Percentiles rank a stretch among this genome's conserved stretches.
phyloP scores from a whole-genome alignment of 2,113 vertebrate genomes.

The Gadus macrocephalus region DNA sequence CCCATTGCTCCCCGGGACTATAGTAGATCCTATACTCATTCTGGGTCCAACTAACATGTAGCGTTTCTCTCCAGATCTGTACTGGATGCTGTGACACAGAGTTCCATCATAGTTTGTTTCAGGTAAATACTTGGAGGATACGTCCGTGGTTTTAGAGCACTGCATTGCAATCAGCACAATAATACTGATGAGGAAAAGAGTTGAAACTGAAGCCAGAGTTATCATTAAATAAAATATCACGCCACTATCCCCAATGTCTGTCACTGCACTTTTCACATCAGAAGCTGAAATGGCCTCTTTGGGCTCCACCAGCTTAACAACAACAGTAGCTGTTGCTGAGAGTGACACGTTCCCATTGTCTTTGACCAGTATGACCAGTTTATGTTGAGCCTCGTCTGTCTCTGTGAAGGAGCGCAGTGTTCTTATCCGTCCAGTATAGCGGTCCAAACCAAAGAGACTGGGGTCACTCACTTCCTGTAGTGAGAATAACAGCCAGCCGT shows the following conservation, averaged over 20 bases:
- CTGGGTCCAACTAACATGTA: constrained; percentile 58
- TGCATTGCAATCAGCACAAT: constrained; percentile 45
- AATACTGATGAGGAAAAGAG: constrained; percentile 44
- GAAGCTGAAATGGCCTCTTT: background rate
- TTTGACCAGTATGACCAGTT: constrained; percentile 40
- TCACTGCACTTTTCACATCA: constrained; percentile 22
- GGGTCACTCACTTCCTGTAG: constrained; percentile 29
- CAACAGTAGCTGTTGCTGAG: constrained; percentile 41
- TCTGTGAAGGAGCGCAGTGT: background rate
- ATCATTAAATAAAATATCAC: constrained; percentile 48
- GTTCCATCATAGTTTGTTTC: background rate
- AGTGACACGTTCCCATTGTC: constrained; percentile 44
- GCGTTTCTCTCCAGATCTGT: constrained; percentile 52
- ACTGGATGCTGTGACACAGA: constrained; percentile 19
- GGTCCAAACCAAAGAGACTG: constrained; percentile 17
- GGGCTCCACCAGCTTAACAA: constrained; percentile 18
- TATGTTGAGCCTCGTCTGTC: background rate
- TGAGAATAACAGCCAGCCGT: constrained; percentile 41
- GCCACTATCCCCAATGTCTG: constrained; percentile 16
- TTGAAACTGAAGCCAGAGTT: constrained; percentile 42
- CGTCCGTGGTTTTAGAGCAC: constrained; percentile 38
- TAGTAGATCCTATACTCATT: constrained; percentile 50
- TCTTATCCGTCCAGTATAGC: background rate
- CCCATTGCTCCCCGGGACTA: constrained; percentile 29
- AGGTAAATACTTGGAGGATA: constrained; percentile 16